phyloP scores from a whole-genome alignment of 2,797 vertebrate genomes.

The Jordanella pulchra region DNA sequence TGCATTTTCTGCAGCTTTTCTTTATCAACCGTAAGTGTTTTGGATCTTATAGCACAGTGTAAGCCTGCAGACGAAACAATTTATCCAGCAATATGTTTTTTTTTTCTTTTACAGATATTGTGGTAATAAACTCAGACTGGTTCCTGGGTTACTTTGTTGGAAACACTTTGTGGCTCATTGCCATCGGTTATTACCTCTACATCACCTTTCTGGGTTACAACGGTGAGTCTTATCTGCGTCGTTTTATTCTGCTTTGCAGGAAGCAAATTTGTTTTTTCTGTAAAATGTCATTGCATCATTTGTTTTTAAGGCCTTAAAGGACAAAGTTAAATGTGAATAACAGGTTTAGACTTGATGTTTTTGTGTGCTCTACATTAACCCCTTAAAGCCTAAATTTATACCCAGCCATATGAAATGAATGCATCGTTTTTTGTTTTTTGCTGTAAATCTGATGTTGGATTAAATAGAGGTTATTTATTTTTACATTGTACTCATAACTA shows the following conservation, averaged over 20 bases:
- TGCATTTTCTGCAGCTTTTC: constrained; percentile 97
- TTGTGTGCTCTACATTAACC: no score
- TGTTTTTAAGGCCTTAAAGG: no score
- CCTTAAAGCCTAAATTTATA: no score
- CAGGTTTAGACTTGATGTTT: no score
- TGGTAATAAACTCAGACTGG: constrained; percentile 84
- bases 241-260: not conserved
- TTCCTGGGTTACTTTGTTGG: constrained; percentile 92
- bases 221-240: constrained; percentile 77
- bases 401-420: no score
- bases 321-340: no score
- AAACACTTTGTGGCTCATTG: constrained; percentile 93
- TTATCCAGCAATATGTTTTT: not conserved
- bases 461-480: no score
- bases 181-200: constrained; percentile 95
- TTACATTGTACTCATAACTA: no score
- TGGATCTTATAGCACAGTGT: not conserved
- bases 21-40: constrained; percentile 94
- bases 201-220: constrained; percentile 98
- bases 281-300: not conserved
- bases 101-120: constrained; percentile 83
- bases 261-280: not conserved
- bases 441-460: no score
- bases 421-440: no score
- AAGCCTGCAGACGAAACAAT: not conserved